These are phyloP conservation scores for Rhopilema esculentum DNA, from an alignment of 30 jellyfish, hydroid and myxozoan genomes.

Conservation along the genomic window DNA sequence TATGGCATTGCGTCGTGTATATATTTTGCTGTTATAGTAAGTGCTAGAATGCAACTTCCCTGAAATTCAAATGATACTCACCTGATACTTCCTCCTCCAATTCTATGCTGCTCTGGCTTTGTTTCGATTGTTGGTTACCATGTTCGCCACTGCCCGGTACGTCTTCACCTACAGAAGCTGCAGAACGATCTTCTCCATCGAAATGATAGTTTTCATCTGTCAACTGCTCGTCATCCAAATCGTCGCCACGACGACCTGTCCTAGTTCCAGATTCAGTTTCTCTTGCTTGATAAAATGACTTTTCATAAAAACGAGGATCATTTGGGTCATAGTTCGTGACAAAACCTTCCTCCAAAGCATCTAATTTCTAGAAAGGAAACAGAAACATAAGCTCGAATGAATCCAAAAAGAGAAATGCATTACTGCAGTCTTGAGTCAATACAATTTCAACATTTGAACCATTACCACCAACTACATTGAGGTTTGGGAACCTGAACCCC, in stretches of 20 bases:
- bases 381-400: no score
- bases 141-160: background rate
- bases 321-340: slow-evolving; percentile 60
- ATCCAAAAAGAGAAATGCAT: no score
- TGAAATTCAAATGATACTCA: no score
- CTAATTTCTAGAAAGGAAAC: slow-evolving; percentile 28
- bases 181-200: slow-evolving; percentile 1
- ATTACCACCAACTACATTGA: no score
- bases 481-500: no score
- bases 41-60: no score
- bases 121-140: background rate
- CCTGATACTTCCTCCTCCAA: background rate
- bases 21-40: no score
- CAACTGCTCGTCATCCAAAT: slow-evolving; percentile 26
- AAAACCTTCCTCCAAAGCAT: slow-evolving; percentile 44
- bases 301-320: slow-evolving; percentile 3
- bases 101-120: background rate
- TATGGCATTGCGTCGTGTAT: background rate
- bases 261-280: slow-evolving; percentile 1
- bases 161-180: background rate
- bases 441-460: no score
- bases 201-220: slow-evolving; percentile 7
- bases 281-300: slow-evolving; percentile 6
- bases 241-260: slow-evolving; percentile 53
- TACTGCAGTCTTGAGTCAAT: no score